Conservation (phyloP, 2,113 vertebrate species). For the Anseranas semipalmata region DNA sequence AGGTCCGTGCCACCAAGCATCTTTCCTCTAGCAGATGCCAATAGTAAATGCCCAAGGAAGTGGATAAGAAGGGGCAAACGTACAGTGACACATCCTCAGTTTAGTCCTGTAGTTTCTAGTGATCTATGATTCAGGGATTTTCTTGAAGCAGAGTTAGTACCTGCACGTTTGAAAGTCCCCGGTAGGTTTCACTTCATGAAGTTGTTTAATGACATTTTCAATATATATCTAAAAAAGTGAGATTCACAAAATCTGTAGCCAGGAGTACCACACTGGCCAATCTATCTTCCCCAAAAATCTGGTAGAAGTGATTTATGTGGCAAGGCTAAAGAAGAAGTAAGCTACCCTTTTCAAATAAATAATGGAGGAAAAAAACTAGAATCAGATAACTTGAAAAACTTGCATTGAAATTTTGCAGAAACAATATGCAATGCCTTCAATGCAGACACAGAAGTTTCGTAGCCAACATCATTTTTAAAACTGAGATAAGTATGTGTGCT, state of each 20-base stretch:
- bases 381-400: background rate
- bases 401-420: background rate
- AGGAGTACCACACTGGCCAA: background rate
- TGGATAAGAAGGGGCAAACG: background rate
- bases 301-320: background rate
- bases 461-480: constrained; percentile 2
- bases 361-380: background rate
- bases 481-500: background rate
- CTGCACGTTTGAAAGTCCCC: background rate
- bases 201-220: background rate
- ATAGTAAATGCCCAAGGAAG: background rate
- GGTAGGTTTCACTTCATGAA: background rate
- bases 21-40: background rate
- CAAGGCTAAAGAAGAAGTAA: background rate
- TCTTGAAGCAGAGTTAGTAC: background rate
- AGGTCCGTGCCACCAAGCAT: background rate
- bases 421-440: background rate
- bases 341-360: background rate
- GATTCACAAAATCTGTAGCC: background rate
- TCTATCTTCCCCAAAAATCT: background rate
- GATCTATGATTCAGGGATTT: background rate
- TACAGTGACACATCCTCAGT: background rate
- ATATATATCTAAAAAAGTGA: background rate
- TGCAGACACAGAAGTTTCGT: background rate
- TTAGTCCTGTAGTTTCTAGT: background rate